Evolutionary conservation across 2,797 vertebrate genomes (phyloP).

Genomic region (Pangasius sanitwongsei): DNA sequence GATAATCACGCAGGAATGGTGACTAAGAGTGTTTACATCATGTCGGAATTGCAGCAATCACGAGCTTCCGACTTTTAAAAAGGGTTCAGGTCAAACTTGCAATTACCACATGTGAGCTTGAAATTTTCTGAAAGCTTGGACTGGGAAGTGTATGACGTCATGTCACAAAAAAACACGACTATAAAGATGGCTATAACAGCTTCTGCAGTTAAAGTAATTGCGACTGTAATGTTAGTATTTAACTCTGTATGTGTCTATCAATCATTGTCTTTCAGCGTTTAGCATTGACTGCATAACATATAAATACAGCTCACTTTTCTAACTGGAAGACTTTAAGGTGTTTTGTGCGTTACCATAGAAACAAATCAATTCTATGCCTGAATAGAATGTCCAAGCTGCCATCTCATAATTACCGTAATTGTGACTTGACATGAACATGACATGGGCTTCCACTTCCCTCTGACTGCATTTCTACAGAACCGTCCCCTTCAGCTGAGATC

Average conservation of each 20-base stretch:
- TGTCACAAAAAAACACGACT: neutral
- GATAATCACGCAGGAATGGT: neutral
- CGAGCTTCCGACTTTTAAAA: neutral
- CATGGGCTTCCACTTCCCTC: neutral
- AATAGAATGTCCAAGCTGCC: neutral
- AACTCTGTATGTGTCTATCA: neutral
- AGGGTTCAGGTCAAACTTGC: neutral
- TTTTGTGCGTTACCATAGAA: neutral
- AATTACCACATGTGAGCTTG: neutral
- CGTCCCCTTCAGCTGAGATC: neutral
- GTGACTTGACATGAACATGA: conserved; percentile 11
- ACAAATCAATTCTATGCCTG: neutral
- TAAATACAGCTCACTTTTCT: neutral
- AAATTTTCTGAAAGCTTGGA: neutral
- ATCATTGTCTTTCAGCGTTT: neutral
- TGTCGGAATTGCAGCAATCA: too few relatives aligned
- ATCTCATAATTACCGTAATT: conserved; percentile 8
- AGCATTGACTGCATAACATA: neutral
- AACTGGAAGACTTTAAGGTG: neutral
- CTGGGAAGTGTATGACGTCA: neutral
- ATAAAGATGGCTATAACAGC: neutral
- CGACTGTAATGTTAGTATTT: neutral
- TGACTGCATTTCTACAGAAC: neutral
- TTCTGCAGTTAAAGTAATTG: neutral
- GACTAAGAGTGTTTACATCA: neutral